A percentile compares a stretch with the other conserved stretches of the same genome.
Conservation (phyloP, 2,888 invertebrate genomes). For the Aspidapion aeneum region DNA sequence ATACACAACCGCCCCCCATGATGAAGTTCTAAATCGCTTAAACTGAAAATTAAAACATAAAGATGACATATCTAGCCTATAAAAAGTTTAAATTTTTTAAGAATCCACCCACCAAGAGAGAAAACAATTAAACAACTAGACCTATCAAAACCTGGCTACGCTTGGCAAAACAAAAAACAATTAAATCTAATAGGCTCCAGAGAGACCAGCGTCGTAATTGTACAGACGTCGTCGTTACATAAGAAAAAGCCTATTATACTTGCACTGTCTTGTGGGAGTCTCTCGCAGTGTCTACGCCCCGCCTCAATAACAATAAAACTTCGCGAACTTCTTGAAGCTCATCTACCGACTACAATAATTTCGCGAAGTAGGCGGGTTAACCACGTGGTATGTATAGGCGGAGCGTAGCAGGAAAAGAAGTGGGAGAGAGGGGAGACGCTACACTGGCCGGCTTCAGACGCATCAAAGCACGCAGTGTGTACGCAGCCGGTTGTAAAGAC, state of each 20-base stretch:
- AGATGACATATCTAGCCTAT: too few species aligned
- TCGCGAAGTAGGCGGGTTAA: slow-evolving; percentile 45
- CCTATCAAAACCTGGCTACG: not conserved
- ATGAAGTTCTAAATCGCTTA: too few species aligned
- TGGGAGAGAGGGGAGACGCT: slow-evolving; percentile 17
- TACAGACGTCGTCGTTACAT: slow-evolving; percentile 31
- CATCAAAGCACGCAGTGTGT: slow-evolving; percentile 46
- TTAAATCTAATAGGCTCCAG: slow-evolving; percentile 32
- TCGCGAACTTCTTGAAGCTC: slow-evolving; percentile 40
- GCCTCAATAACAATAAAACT: slow-evolving; percentile 47
- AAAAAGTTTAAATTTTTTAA: too few species aligned
- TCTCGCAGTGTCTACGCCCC: slow-evolving; percentile 25
- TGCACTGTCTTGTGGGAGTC: slow-evolving; percentile 44
- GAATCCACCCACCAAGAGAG: not conserved
- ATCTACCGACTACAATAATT: slow-evolving; percentile 24
- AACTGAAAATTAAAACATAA: too few species aligned
- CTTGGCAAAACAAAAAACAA: slow-evolving; percentile 27
- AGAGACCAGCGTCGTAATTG: slow-evolving; percentile 21
- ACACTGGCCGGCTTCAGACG: slow-evolving; percentile 39
- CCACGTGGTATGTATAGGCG: slow-evolving; percentile 45
- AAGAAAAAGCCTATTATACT: slow-evolving; percentile 35
- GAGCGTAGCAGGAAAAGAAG: slow-evolving; percentile 38
- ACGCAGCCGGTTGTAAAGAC: slow-evolving; percentile 37
- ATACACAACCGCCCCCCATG: too few species aligned
- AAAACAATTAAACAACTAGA: not conserved